Evolutionary conservation across 2,113 vertebrate species (phyloP).

Genomic region (Podocnemis expansa): DNA sequence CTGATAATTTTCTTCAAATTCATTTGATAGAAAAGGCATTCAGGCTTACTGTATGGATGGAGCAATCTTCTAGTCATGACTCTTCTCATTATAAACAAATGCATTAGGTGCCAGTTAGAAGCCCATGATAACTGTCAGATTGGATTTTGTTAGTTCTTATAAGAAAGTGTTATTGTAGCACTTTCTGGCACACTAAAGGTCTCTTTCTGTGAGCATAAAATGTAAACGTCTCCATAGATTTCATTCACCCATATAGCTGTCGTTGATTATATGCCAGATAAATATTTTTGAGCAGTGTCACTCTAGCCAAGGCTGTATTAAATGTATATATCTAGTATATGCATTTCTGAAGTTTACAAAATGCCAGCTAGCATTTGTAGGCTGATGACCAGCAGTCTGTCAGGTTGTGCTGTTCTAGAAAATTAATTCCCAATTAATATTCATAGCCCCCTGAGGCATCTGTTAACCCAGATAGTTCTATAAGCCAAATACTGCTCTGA

Average conservation of each 20-base stretch:
- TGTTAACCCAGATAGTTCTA: too few species aligned
- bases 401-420: background rate
- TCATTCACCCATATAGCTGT: background rate
- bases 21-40: background rate
- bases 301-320: fast-evolving
- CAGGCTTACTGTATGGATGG: background rate
- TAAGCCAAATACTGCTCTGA: too few species aligned
- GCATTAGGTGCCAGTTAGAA: background rate
- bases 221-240: background rate
- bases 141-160: background rate
- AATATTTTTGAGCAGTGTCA: background rate
- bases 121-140: background rate
- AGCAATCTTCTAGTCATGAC: background rate
- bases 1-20: background rate
- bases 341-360: background rate
- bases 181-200: background rate
- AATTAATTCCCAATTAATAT: too few species aligned
- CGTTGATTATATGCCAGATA: background rate
- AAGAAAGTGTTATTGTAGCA: background rate
- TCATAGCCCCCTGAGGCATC: too few species aligned
- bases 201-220: background rate
- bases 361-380: background rate
- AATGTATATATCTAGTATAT: background rate
- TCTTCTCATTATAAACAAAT: background rate
- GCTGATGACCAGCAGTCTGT: background rate